These are phyloP conservation scores for Muntiacus muntjak DNA, from an alignment of 2,113 vertebrate species.

Conservation along the genomic window DNA sequence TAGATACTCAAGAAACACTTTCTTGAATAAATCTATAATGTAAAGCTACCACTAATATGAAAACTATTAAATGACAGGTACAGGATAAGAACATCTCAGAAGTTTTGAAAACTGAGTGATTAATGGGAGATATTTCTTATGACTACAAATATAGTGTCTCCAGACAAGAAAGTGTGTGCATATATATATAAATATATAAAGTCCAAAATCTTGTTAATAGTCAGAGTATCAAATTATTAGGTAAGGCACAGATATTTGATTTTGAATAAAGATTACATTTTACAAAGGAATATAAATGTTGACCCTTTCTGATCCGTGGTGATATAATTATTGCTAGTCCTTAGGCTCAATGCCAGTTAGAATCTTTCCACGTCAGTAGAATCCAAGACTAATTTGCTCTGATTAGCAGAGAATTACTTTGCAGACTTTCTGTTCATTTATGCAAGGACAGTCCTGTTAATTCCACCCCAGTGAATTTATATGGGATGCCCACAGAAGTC, in stretches of 20 bases:
- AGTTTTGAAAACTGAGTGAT: background rate
- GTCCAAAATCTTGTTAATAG: background rate
- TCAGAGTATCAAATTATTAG: background rate
- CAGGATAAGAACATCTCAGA: background rate
- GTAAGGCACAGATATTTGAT: background rate
- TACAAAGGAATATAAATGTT: constrained; percentile 49
- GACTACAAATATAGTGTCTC: background rate
- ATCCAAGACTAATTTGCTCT: constrained; percentile 78
- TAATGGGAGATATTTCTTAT: background rate
- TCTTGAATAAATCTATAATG: background rate
- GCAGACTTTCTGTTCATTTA: constrained; percentile 76
- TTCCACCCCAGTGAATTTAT: constrained; percentile 79
- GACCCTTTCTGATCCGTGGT: constrained; percentile 57
- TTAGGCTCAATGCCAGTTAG: constrained; percentile 73
- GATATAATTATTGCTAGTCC: constrained; percentile 74
- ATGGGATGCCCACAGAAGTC: constrained; percentile 70
- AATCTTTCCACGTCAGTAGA: constrained; percentile 79
- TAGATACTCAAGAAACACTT: background rate
- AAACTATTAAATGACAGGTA: background rate
- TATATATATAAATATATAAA: background rate
- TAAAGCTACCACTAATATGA: background rate
- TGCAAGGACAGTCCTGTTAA: constrained; percentile 75
- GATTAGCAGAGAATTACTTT: constrained; percentile 80
- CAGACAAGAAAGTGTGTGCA: background rate
- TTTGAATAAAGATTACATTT: constrained; percentile 45